phyloP scores from a whole-genome alignment of 2,888 invertebrate species.

The Temnothorax unifasciatus region DNA sequence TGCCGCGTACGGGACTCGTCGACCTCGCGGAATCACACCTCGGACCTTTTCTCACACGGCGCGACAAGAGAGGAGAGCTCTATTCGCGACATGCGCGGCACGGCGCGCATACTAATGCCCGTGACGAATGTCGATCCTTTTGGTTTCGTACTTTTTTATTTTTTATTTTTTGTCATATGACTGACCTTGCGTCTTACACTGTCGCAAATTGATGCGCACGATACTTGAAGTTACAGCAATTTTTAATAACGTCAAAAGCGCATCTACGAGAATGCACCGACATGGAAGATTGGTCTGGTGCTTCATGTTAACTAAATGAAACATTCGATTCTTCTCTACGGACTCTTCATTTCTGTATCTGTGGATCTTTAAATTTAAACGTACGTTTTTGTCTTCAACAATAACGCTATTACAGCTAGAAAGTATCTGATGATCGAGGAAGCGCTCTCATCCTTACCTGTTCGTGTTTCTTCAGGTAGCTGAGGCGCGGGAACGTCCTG shows the following conservation, averaged over 20 bases:
- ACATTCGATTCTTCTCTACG: neutral
- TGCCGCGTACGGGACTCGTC: slow-evolving; percentile 36
- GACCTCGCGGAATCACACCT: slow-evolving; percentile 48
- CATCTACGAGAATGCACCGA: neutral
- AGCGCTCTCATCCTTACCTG: slow-evolving; percentile 89
- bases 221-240: neutral
- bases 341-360: neutral
- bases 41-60: slow-evolving; percentile 38
- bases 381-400: neutral
- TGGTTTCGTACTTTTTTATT: neutral
- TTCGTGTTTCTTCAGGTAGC: slow-evolving; percentile 96
- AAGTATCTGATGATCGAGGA: neutral
- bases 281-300: neutral
- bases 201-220: neutral
- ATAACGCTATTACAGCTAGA: neutral
- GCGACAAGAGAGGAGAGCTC: slow-evolving; percentile 27
- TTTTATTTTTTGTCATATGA: neutral
- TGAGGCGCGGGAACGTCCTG: slow-evolving; percentile 95
- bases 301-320: neutral
- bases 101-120: slow-evolving; percentile 28
- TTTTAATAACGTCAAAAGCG: neutral
- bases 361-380: neutral
- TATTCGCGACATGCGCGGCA: neutral
- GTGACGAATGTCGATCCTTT: slow-evolving; percentile 31
- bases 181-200: neutral